A percentile compares a stretch with the other conserved stretches of the same genome.
Conservation (phyloP, 2,797 vertebrate species). For the Parauchenoglanis ngamensis region DNA sequence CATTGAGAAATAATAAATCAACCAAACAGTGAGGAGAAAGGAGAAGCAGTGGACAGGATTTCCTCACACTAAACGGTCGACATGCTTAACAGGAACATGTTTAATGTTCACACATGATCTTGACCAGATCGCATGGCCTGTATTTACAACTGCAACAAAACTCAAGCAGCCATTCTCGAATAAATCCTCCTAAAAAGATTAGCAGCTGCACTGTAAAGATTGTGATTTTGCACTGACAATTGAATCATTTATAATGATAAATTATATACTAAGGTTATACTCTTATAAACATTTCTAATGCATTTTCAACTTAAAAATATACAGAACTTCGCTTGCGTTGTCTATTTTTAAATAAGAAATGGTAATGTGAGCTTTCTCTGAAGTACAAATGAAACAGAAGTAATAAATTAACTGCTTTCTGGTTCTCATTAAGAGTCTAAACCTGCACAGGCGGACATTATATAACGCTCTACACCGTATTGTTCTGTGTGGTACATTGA, state of each 20-base stretch:
- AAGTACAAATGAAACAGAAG: neutral
- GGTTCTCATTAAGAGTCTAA: neutral
- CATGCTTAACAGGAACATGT: neutral
- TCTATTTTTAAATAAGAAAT: neutral
- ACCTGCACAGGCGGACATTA: neutral
- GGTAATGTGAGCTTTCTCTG: neutral
- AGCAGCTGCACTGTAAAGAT: neutral
- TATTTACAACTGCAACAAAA: too few relatives aligned
- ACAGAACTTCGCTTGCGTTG: neutral
- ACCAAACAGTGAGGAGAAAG: neutral
- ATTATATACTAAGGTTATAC: neutral
- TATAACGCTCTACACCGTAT: neutral
- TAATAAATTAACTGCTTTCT: neutral
- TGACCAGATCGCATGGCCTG: neutral
- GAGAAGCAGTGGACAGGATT: neutral
- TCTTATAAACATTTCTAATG: neutral
- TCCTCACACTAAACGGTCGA: neutral
- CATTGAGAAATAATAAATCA: neutral
- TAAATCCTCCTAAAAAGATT: neutral
- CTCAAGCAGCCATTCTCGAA: neutral
- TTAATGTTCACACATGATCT: neutral
- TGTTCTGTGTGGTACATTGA: too few relatives aligned
- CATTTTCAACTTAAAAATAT: neutral
- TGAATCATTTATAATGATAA: neutral
- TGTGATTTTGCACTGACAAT: neutral